A percentile compares a stretch with the other conserved stretches of the same genome.
Conservation (phyloP, 2,113 vertebrate genomes). For the Mesembrinibis cayennensis region DNA sequence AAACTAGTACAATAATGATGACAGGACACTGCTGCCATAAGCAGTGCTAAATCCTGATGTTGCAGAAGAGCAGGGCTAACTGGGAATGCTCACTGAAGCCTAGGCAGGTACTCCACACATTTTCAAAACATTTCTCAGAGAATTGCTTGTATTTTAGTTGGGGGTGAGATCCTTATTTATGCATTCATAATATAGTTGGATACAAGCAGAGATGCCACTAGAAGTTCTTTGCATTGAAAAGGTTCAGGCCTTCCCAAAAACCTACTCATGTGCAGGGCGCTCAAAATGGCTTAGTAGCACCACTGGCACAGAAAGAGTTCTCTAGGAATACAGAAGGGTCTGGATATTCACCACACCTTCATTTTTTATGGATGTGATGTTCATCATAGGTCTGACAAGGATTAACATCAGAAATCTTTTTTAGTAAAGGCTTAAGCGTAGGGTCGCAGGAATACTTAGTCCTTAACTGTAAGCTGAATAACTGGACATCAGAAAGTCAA, state of each 20-base stretch:
- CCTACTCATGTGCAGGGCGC: background rate
- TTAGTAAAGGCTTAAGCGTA: background rate
- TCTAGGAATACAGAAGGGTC: background rate
- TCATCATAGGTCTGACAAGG: background rate
- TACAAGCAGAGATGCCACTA: background rate
- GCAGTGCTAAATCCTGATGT: background rate
- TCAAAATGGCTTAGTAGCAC: background rate
- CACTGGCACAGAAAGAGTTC: background rate
- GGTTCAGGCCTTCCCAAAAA: background rate
- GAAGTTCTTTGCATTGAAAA: background rate
- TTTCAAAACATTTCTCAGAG: background rate
- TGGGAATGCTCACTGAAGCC: background rate
- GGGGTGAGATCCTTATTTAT: background rate
- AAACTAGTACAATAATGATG: background rate
- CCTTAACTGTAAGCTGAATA: background rate
- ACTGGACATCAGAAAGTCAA: background rate
- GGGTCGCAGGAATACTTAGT: background rate
- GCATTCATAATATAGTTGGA: background rate
- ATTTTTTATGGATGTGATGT: background rate
- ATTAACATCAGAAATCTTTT: background rate
- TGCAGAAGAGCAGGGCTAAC: background rate
- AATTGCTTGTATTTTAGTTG: background rate
- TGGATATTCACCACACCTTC: background rate
- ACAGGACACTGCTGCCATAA: background rate
- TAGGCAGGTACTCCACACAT: background rate